Evolutionary conservation across 2,797 vertebrate species (phyloP).

Genomic region (Nannoperca australis): DNA sequence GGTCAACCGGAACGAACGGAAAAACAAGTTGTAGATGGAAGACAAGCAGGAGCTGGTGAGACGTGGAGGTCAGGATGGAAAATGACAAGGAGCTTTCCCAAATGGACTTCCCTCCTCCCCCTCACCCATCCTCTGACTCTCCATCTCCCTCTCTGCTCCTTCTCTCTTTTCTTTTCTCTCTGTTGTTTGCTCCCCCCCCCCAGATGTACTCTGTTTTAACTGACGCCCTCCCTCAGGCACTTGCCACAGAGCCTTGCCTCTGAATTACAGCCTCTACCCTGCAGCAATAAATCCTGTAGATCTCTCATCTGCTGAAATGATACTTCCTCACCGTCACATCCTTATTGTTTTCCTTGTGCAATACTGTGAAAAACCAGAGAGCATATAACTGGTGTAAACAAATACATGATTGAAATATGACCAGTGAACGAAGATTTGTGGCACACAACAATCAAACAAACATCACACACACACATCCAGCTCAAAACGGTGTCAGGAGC

Average conservation of each 20-base stretch:
- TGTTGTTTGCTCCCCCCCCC: neutral
- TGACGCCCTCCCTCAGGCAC: slow-evolving; percentile 17
- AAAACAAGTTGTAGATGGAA: slow-evolving; percentile 58
- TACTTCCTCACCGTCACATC: slow-evolving; percentile 8
- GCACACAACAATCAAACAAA: neutral
- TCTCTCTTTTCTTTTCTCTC: neutral
- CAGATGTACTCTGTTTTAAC: slow-evolving; percentile 35
- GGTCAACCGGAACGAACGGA: slow-evolving; percentile 48
- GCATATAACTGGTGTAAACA: neutral
- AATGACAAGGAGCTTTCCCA: slow-evolving; percentile 59
- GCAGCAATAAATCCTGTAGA: slow-evolving; percentile 33
- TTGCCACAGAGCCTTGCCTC: slow-evolving; percentile 26
- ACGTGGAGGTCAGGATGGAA: slow-evolving; percentile 52
- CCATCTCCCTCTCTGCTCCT: neutral
- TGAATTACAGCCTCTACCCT: slow-evolving; percentile 38
- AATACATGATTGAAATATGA: neutral
- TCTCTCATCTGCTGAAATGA: slow-evolving; percentile 17
- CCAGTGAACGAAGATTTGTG: neutral
- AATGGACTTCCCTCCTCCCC: slow-evolving; percentile 28
- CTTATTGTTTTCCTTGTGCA: slow-evolving; percentile 7
- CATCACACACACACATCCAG: neutral
- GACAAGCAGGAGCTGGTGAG: slow-evolving; percentile 39
- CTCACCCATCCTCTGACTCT: neutral
- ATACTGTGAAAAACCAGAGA: neutral
- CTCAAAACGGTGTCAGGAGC: neutral